Conservation (phyloP, 2,797 vertebrate genomes). For the Danio aesculapii region DNA sequence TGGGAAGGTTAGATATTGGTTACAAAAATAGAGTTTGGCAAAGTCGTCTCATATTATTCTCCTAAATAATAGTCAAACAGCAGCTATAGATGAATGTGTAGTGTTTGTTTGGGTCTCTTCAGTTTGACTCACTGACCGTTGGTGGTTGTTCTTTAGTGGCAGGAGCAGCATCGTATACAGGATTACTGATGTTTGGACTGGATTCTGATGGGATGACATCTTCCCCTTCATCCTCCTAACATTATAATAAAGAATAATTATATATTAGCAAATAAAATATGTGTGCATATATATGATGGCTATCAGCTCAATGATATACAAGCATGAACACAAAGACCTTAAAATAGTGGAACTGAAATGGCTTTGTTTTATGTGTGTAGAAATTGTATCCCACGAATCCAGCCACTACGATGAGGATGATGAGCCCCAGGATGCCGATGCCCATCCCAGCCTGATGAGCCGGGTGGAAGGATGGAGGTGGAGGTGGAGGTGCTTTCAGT, state of each 20-base stretch:
- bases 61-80: no score
- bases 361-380: conserved; percentile 80
- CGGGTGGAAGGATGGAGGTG: conserved; percentile 63
- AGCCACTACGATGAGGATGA: conserved; percentile 71
- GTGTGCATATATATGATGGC: background rate
- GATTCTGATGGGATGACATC: conserved; percentile 63
- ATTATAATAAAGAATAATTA: background rate
- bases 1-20: background rate
- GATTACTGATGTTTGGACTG: conserved; percentile 84
- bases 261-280: background rate
- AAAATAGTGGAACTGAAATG: conserved; percentile 87
- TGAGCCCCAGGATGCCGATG: conserved; percentile 81
- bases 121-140: conserved; percentile 53
- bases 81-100: no score
- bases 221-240: conserved; percentile 82
- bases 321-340: conserved; percentile 75
- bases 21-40: background rate
- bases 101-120: background rate
- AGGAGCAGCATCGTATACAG: conserved; percentile 80
- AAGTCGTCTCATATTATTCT: background rate
- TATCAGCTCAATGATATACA: background rate
- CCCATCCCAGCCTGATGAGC: conserved; percentile 77
- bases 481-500: conserved; percentile 81
- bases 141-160: conserved; percentile 43
- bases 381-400: conserved; percentile 83